Conservation (phyloP, 2,113 vertebrate species). For the Eudyptes chrysolophus region DNA sequence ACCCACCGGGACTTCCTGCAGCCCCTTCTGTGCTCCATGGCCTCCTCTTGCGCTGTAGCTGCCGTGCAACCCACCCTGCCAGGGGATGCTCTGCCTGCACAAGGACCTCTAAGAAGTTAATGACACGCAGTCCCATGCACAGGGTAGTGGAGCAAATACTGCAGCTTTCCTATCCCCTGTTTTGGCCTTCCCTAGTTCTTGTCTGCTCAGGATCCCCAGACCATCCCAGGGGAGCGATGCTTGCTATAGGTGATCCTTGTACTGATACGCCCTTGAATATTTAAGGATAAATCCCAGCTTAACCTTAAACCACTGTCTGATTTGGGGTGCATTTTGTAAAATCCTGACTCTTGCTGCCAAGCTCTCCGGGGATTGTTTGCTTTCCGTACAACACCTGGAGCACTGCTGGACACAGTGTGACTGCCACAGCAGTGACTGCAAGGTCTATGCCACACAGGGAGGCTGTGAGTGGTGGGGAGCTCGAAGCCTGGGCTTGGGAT, state of each 20-base stretch:
- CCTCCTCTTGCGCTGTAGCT: neutral
- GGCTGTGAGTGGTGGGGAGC: neutral
- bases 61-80: neutral
- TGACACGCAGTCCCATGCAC: fast-evolving
- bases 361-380: neutral
- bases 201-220: neutral
- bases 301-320: neutral
- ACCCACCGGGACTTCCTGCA: neutral
- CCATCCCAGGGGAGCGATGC: neutral
- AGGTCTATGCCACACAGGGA: neutral
- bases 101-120: neutral
- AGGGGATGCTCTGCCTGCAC: neutral
- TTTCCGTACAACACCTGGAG: neutral
- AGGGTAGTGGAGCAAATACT: neutral
- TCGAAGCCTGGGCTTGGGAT: neutral
- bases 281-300: neutral
- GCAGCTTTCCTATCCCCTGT: neutral
- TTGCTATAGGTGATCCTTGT: neutral
- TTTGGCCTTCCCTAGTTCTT: neutral
- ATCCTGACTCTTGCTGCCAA: neutral
- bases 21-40: fast-evolving
- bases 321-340: neutral
- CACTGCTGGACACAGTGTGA: too few species aligned
- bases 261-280: neutral
- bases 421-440: neutral